A percentile compares a stretch with the other conserved stretches of the same genome.
These are phyloP conservation scores for Scaptodrosophila lebanonensis DNA, from an alignment of 1,140 invertebrate genomes.

Conservation along the genomic window DNA sequence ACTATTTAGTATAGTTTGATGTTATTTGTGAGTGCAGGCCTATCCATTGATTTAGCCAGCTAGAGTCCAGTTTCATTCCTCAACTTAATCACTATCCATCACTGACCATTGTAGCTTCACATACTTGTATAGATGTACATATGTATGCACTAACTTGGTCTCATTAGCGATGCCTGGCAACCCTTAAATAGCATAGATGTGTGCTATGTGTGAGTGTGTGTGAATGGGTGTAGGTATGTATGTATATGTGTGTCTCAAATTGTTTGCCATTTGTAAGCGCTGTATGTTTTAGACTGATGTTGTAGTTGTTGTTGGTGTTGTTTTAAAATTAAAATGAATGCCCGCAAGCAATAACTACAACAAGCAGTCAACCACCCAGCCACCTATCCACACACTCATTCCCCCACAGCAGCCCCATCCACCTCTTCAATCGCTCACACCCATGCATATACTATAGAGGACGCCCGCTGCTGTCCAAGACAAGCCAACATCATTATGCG, in stretches of 20 bases:
- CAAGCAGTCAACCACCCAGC: slow-evolving; percentile 45
- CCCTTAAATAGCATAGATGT: slow-evolving; percentile 45
- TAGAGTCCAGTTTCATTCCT: too few species aligned
- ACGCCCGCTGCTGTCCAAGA: slow-evolving; percentile 60
- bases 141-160: slow-evolving; percentile 39
- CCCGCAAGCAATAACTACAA: slow-evolving; percentile 74
- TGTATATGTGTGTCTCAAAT: slow-evolving; percentile 48
- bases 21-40: too few species aligned
- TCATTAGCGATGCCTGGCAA: slow-evolving; percentile 51
- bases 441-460: slow-evolving; percentile 11
- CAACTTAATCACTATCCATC: too few species aligned
- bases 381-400: slow-evolving; percentile 4
- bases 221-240: background rate
- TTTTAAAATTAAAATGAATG: slow-evolving; percentile 76
- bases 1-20: too few species aligned
- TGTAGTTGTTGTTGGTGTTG: slow-evolving; percentile 52
- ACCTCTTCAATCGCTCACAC: slow-evolving; percentile 9
- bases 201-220: slow-evolving; percentile 14
- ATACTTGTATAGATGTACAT: too few species aligned
- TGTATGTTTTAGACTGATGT: slow-evolving; percentile 65
- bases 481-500: slow-evolving; percentile 74
- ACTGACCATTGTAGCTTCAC: too few species aligned
- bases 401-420: slow-evolving; percentile 4
- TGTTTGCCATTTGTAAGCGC: slow-evolving; percentile 72
- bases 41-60: too few species aligned